Evolutionary conservation across 2,888 invertebrate genomes (phyloP), one percentile per base, ranked within the genome.

Genomic region (Chloroclystis v-ata): DNA sequence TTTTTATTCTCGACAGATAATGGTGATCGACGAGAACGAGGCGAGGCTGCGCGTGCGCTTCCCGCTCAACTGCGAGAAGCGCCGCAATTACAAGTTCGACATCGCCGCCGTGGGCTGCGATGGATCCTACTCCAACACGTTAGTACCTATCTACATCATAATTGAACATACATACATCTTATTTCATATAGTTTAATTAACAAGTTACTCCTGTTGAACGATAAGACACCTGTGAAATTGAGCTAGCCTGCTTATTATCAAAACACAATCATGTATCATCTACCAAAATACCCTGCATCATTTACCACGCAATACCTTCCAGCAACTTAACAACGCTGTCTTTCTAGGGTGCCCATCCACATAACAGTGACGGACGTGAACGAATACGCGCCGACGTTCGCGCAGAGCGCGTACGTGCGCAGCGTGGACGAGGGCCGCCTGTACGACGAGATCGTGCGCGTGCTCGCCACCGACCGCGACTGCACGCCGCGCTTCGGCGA

Each of bases 321-420:
- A n/a, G n/a, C n/a, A n/a, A n/a, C n/a, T n/a, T n/a, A n/a, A n/a
- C n/a, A n/a, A n/a, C n/a, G n/a, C n/a, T 20, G 1, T 35, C 9
- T 28, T 10, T 4, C 43, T 89, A 96, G 97, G 67, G 97, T 96
- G 2, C 95, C 96, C 28, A 96, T 97, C 42, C 95, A 96, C 84
- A 96, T 99, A 67, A 95, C 95, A 12, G 97, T 99, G 53, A 94
- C 95, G 48, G 98, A 98, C 85, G 97, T 97, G 61, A 98, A 98
- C 89, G 97, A 98, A 78, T 97, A 95, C 84, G 94, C 96, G 16
- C 98, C 98, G 1, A 93, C 93, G 52, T 98, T 98, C 89, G 90
- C 94, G 42, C 95, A 97, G 72, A 93, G 96, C 28, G 94, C 96
- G 40, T 98, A 98, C 86, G 95, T 96, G 25, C 92, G 94, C 59